phyloP scores from a whole-genome alignment of 2,888 invertebrate species.

The Tribolium freemani region DNA sequence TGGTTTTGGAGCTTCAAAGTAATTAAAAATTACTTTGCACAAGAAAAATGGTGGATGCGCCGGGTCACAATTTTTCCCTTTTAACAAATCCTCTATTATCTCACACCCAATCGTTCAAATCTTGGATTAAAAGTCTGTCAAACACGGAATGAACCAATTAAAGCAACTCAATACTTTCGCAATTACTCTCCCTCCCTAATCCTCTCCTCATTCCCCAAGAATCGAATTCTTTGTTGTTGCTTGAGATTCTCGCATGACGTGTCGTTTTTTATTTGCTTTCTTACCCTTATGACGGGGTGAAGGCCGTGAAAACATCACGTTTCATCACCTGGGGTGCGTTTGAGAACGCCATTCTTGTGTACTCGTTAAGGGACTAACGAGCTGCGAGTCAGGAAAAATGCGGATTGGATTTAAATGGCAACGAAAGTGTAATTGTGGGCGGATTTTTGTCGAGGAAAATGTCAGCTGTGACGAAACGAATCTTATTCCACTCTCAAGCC shows the following conservation, averaged over 20 bases:
- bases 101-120: neutral
- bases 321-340: constrained; percentile 10
- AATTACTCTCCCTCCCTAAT: constrained; percentile 9
- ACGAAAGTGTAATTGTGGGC: neutral
- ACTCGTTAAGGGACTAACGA: too few relatives aligned
- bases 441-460: too few relatives aligned
- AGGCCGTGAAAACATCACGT: constrained; percentile 22
- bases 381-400: too few relatives aligned
- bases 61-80: neutral
- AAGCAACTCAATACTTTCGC: constrained; percentile 25
- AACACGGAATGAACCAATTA: constrained; percentile 1
- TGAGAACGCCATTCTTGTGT: neutral
- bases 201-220: constrained; percentile 1
- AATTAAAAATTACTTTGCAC: too few relatives aligned
- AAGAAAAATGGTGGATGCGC: neutral
- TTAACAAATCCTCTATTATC: neutral
- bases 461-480: too few relatives aligned
- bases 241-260: constrained; percentile 7
- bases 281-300: constrained; percentile 2
- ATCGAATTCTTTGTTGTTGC: constrained; percentile 24
- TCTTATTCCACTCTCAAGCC: too few relatives aligned
- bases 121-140: neutral
- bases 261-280: constrained; percentile 15
- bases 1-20: too few relatives aligned
- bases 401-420: too few relatives aligned